phyloP scores from a whole-genome alignment of 2,888 invertebrate genomes.

The Cantharis flavilabris region DNA sequence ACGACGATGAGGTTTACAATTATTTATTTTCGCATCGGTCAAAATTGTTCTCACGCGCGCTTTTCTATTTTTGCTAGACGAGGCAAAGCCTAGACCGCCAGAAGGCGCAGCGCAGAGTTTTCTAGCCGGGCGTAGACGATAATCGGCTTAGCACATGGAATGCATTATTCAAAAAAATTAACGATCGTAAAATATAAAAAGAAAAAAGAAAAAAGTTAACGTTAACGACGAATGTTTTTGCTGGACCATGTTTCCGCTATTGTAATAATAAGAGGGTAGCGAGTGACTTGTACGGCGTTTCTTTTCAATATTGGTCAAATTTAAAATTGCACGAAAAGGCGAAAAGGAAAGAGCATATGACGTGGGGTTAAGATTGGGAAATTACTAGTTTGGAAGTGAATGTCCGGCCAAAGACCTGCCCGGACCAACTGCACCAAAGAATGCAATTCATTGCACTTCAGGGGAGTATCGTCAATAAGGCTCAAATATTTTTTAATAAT shows the following conservation, averaged over 20 bases:
- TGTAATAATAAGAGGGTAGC: constrained; percentile 22
- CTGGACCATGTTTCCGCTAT: constrained; percentile 28
- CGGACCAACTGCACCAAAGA: constrained; percentile 40
- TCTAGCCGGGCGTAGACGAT: neutral
- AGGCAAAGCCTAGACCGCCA: neutral
- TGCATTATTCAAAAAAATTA: neutral
- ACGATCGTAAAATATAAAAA: neutral
- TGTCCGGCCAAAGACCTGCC: constrained; percentile 54
- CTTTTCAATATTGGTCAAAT: neutral
- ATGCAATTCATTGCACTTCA: constrained; percentile 37
- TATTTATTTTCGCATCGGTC: neutral
- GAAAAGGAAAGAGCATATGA: constrained; percentile 23
- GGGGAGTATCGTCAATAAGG: constrained; percentile 44
- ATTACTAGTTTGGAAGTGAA: constrained; percentile 49
- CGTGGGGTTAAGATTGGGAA: constrained; percentile 31
- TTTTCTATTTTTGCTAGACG: neutral
- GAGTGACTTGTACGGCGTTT: constrained; percentile 3
- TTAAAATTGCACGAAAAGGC: constrained; percentile 9
- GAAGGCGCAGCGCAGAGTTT: neutral
- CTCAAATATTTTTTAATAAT: constrained; percentile 5
- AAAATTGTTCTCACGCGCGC: neutral
- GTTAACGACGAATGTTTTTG: constrained; percentile 22
- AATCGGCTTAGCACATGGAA: neutral
- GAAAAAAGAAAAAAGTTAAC: constrained; percentile 7
- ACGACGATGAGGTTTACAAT: constrained; percentile 19